A percentile compares a stretch with the other conserved stretches of the same genome.
phyloP scores from a whole-genome alignment of 1,140 invertebrate genomes.

The Heterodera schachtii region DNA sequence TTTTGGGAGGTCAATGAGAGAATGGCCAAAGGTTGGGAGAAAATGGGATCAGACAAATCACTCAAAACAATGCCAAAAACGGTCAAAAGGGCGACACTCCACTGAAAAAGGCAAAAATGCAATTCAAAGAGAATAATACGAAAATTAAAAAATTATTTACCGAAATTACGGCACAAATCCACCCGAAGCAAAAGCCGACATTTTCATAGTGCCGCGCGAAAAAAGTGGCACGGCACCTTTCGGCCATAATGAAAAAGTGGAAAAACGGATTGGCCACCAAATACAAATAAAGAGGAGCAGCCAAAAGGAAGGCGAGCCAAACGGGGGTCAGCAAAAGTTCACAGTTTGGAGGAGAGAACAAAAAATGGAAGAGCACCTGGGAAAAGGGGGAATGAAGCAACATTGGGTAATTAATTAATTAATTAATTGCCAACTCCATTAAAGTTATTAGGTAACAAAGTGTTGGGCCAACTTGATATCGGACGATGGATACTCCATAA shows the following conservation, averaged over 20 bases:
- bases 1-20: background rate
- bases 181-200: background rate
- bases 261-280: conserved; percentile 8
- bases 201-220: conserved; percentile 19
- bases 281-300: conserved; percentile 8
- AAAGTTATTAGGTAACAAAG: background rate
- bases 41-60: background rate
- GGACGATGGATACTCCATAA: background rate
- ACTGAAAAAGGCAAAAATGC: conserved; percentile 3
- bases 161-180: conserved; percentile 4
- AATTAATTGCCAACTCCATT: background rate
- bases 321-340: conserved; percentile 4
- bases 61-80: conserved; percentile 4
- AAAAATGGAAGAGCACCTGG: background rate
- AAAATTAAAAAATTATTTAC: conserved; percentile 2
- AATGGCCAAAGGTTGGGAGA: background rate
- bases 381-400: no score
- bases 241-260: conserved; percentile 20
- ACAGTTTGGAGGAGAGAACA: background rate
- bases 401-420: background rate
- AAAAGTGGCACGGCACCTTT: conserved; percentile 14
- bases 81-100: background rate
- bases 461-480: background rate
- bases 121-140: background rate
- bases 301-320: conserved; percentile 17